Percentiles rank a stretch among this genome's conserved stretches.
phyloP scores from a whole-genome alignment of 1,140 invertebrate genomes.

The Anthonomus grandis region DNA sequence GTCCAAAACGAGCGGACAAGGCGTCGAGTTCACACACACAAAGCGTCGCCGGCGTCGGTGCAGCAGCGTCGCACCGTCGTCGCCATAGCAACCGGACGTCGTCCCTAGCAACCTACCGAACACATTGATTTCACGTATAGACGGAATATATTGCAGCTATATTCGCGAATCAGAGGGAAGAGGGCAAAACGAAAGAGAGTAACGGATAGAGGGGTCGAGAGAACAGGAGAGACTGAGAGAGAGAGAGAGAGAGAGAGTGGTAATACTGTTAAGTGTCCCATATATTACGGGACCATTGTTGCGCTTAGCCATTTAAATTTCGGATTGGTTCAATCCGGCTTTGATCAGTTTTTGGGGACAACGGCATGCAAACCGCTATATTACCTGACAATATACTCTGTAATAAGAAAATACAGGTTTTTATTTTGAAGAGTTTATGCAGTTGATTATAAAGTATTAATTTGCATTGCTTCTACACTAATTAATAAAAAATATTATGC shows the following conservation, averaged over 20 bases:
- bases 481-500: no score
- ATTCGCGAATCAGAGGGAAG: constrained; percentile 29
- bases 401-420: no score
- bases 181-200: constrained; percentile 2
- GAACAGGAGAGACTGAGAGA: constrained; percentile 11
- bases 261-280: constrained; percentile 44
- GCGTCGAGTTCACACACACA: constrained; percentile 9
- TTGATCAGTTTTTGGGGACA: no score
- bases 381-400: no score
- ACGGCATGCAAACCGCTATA: no score
- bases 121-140: constrained; percentile 50
- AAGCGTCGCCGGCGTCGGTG: constrained; percentile 19
- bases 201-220: constrained; percentile 20
- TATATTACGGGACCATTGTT: constrained; percentile 43
- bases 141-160: constrained; percentile 48
- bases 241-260: constrained; percentile 20
- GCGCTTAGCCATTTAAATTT: constrained; percentile 42
- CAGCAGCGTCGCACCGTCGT: constrained; percentile 37
- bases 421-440: no score
- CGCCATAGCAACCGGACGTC: constrained; percentile 34
- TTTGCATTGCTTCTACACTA: no score
- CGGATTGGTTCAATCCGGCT: no score
- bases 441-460: no score
- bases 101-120: constrained; percentile 42
- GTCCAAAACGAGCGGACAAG: no score